phyloP scores from a whole-genome alignment of 2,888 invertebrate species.

The Tipula vernalis region DNA sequence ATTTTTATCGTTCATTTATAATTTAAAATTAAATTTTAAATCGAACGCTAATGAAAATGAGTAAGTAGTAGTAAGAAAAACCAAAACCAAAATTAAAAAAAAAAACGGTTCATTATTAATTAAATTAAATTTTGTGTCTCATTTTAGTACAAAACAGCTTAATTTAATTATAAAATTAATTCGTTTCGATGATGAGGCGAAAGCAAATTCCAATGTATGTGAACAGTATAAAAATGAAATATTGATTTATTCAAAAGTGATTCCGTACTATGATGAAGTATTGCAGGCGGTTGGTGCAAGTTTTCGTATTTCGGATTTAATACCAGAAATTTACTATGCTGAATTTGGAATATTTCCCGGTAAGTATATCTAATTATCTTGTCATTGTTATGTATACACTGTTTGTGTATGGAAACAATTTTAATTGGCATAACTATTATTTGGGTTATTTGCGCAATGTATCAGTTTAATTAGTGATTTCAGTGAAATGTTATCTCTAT shows the following conservation, averaged over 20 bases:
- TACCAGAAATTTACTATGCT: slow-evolving; percentile 24
- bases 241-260: slow-evolving; percentile 26
- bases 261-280: slow-evolving; percentile 27
- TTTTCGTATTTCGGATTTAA: slow-evolving; percentile 21
- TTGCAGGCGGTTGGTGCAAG: slow-evolving; percentile 18
- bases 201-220: slow-evolving; percentile 26
- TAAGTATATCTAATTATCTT: slow-evolving; percentile 13
- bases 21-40: neutral
- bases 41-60: neutral
- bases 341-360: slow-evolving; percentile 27
- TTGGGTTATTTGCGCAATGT: too few species aligned
- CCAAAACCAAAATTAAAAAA: too few species aligned
- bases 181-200: slow-evolving; percentile 28
- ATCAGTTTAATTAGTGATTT: too few species aligned
- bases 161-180: slow-evolving; percentile 29
- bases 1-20: slow-evolving; percentile 16
- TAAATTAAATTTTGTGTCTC: neutral
- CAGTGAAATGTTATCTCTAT: too few species aligned
- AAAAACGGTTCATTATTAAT: neutral
- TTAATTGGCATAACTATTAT: too few species aligned
- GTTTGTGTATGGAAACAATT: too few species aligned
- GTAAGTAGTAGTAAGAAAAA: neutral
- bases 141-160: slow-evolving; percentile 14
- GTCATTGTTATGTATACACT: too few species aligned
- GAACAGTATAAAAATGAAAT: slow-evolving; percentile 31